Conservation (phyloP, 2,797 vertebrate species). For the Denticeps clupeoides region DNA sequence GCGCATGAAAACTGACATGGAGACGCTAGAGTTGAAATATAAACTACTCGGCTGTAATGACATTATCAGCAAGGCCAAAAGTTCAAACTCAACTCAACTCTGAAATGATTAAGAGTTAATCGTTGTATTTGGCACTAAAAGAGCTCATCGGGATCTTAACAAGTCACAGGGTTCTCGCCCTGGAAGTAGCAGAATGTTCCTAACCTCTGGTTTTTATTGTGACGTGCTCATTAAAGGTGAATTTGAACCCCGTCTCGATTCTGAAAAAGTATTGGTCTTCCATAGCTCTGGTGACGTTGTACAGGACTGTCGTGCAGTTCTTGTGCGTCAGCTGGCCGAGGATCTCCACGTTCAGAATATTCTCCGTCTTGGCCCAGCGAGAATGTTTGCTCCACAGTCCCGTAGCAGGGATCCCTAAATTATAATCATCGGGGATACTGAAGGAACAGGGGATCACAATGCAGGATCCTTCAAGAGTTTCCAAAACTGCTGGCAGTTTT, state of each 20-base stretch:
- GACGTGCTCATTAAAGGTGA: neutral
- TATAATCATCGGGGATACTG: neutral
- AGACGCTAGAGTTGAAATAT: too few species aligned
- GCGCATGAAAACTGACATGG: too few species aligned
- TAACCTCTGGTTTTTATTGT: constrained; percentile 5
- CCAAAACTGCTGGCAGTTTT: constrained; percentile 1
- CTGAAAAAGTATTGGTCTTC: constrained; percentile 11
- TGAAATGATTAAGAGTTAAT: too few species aligned
- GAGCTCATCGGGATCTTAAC: neutral
- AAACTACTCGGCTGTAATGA: too few species aligned
- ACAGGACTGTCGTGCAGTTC: constrained; percentile 13
- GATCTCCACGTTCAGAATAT: constrained; percentile 7
- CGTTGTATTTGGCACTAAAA: too few species aligned
- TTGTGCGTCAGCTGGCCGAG: constrained; percentile 1
- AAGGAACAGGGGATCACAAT: constrained; percentile 13
- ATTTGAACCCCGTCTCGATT: neutral
- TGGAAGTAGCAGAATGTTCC: neutral
- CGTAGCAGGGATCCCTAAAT: neutral
- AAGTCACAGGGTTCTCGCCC: neutral
- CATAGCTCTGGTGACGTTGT: neutral
- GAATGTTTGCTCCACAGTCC: constrained; percentile 16
- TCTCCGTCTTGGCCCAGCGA: neutral
- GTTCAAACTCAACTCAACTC: too few species aligned
- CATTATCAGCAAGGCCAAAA: too few species aligned
- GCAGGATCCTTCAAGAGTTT: constrained; percentile 8